Conservation (phyloP, 2,797 vertebrate genomes). For the Cyclopterus lumpus region DNA sequence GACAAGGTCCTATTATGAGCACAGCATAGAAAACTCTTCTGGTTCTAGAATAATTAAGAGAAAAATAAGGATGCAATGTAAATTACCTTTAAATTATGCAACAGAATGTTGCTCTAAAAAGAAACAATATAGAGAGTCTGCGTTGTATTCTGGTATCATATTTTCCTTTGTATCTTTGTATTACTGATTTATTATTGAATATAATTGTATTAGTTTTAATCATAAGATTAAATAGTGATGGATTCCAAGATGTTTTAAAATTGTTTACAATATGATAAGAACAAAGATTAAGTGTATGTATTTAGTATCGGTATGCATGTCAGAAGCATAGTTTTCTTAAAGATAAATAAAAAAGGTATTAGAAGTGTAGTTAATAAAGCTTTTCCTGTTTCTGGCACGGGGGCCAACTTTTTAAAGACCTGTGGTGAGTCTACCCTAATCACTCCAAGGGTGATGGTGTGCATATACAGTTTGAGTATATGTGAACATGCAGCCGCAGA, state of each 20-base stretch:
- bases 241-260: not conserved
- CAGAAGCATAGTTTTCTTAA: not conserved
- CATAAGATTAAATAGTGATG: not conserved
- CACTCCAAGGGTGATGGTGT: conserved; percentile 29
- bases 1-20: not conserved
- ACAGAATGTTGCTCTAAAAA: not conserved
- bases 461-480: conserved; percentile 28
- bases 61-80: not conserved
- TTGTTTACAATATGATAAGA: not conserved
- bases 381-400: conserved; percentile 27
- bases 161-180: not conserved
- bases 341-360: conserved; percentile 11
- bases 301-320: not conserved
- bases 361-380: not conserved
- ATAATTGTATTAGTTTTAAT: not conserved
- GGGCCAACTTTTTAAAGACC: conserved; percentile 38
- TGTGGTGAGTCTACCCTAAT: conserved; percentile 39
- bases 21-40: not conserved
- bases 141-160: not conserved
- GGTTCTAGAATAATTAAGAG: too few relatives aligned
- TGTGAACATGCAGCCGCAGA: conserved; percentile 24
- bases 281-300: not conserved
- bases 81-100: not conserved
- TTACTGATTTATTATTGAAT: not conserved
- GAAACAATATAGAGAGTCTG: not conserved